phyloP scores from a whole-genome alignment of 2,113 vertebrate genomes.

The Gymnorhina tibicen region DNA sequence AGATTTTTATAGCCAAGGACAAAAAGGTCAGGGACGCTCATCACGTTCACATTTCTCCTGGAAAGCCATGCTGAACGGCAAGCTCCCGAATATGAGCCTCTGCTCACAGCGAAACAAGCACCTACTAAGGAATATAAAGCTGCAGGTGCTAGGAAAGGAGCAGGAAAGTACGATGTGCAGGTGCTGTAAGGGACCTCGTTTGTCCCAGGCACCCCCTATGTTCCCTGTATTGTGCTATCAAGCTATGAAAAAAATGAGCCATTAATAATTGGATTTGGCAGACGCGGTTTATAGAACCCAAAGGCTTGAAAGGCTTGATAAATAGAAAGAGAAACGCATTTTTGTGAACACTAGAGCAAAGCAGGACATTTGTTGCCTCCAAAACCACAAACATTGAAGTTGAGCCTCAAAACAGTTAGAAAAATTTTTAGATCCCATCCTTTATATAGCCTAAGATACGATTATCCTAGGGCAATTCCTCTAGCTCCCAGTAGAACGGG shows the following conservation, averaged over 20 bases:
- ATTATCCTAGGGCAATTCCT: background rate
- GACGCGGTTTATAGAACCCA: background rate
- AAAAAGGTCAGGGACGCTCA: background rate
- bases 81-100: background rate
- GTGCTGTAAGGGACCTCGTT: fast-evolving
- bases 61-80: background rate
- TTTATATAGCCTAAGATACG: background rate
- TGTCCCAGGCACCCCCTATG: background rate
- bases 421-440: background rate
- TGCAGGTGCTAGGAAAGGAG: background rate
- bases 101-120: background rate
- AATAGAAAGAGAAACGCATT: fast-evolving
- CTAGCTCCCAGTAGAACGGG: background rate
- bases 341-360: background rate
- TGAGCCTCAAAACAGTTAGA: fast-evolving
- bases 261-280: background rate
- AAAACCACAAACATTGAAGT: background rate
- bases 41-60: background rate
- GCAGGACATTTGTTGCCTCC: background rate
- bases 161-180: background rate
- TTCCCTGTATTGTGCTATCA: background rate
- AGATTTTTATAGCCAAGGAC: background rate
- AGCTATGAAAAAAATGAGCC: background rate
- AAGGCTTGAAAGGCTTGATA: background rate
- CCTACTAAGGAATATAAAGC: background rate